Evolutionary conservation across 1,140 invertebrate genomes (phyloP), one percentile per base, ranked within the genome.

Genomic region (Drosophila pandora): DNA sequence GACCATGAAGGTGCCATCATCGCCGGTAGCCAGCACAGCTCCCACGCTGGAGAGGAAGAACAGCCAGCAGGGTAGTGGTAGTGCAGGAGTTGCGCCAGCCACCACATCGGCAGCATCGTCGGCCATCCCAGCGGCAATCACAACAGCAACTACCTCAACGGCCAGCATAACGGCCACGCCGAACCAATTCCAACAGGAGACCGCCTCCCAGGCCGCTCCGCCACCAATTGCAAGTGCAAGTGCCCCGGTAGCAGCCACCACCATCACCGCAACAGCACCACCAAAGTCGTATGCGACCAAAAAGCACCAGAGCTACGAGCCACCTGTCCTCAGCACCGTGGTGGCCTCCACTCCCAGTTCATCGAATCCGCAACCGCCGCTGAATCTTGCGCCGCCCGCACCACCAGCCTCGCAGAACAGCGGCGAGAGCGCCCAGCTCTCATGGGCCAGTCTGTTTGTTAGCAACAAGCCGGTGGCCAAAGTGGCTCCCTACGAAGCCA

Each of bases 401-500:
- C 89, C 84, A 10, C 81, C 81, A 28, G 81, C 63, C 2, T 85
- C 81, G 13, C 84, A 89, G 47, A 84, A 60, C 60, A 85, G 63
- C 22, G 30, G 50, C 2, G 84, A 88, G 41, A 83, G 84, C 48
- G 69, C 65, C 9, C 84, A 89, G 56, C 76, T 75, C 1, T 80
- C 78, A 41, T 89, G 85, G 85, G 76, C 85, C 10, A 79, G 81
- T 45, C 34, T 90, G 2, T 93, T 72, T 32, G 56, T 60, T 9
- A 84, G 65, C 25, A 93, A 93, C 34, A 94, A 93, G 72, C 93
- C 93, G 2, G 92, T 94, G 8, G 93, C 93, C 13, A 94, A 94
- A 83, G 93, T 94, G 13, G 92, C 92, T 7, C 93, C 93, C 21
- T 94, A 92, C 74, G 93, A 94, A 48, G 93, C 79, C 43, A 71